Evolutionary conservation across 2,113 vertebrate genomes (phyloP).

Genomic region (Phylloscopus whistleri): DNA sequence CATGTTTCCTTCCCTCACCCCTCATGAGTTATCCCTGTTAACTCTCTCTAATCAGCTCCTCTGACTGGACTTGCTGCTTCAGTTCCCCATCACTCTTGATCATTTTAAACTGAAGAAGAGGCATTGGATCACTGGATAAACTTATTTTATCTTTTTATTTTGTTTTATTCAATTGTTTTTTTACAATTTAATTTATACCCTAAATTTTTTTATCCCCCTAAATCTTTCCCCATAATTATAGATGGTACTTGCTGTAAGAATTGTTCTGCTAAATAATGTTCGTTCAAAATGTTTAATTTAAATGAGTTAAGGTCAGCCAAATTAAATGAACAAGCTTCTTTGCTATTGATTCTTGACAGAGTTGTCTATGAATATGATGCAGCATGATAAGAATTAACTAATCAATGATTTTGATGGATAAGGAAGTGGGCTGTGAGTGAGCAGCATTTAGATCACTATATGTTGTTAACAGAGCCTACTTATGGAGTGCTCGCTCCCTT

Average conservation of each 20-base stretch:
- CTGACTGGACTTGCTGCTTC: neutral
- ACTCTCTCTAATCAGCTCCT: neutral
- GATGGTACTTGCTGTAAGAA: neutral
- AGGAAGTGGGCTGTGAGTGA: neutral
- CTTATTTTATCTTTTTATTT: neutral
- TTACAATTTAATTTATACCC: neutral
- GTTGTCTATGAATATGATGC: slow-evolving; percentile 3
- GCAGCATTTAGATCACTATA: neutral
- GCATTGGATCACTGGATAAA: neutral
- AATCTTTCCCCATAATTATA: neutral
- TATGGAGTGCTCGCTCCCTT: accelerated
- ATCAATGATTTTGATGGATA: neutral
- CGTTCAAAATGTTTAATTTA: neutral
- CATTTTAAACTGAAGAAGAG: neutral
- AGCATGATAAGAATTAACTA: neutral
- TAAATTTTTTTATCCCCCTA: neutral
- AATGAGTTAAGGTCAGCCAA: neutral
- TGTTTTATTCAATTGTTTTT: neutral
- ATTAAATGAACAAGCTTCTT: neutral
- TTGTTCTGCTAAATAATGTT: neutral
- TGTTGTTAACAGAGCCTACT: neutral
- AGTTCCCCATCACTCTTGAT: neutral
- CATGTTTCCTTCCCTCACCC: neutral
- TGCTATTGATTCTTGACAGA: slow-evolving; percentile 12
- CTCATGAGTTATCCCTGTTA: neutral